Percentiles rank a stretch among this genome's conserved stretches.
phyloP scores from a whole-genome alignment of 2,113 vertebrate species.

The Kobus ellipsiprymnus region DNA sequence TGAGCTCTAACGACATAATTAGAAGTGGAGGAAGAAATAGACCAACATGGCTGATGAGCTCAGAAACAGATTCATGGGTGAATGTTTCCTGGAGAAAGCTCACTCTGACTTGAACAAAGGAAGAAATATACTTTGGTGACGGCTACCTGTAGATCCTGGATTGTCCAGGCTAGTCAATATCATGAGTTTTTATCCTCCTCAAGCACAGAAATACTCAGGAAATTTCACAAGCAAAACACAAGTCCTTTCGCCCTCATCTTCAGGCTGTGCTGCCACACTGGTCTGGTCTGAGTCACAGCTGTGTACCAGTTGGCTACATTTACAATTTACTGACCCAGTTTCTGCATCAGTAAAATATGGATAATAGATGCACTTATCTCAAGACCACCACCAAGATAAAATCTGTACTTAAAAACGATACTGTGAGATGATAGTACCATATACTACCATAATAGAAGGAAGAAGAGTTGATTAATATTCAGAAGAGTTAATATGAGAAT shows the following conservation, averaged over 20 bases:
- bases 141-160: background rate
- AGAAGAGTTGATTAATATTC: background rate
- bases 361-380: background rate
- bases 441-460: background rate
- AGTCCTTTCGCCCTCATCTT: background rate
- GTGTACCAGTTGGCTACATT: background rate
- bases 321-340: background rate
- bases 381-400: background rate
- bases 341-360: background rate
- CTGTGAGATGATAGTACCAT: background rate
- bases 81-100: background rate
- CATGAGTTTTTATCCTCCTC: background rate
- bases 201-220: background rate
- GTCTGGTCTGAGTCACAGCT: background rate
- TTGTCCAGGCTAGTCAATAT: background rate
- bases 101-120: background rate
- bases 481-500: background rate
- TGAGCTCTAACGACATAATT: background rate
- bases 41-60: background rate
- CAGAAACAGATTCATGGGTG: background rate
- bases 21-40: background rate
- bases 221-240: background rate
- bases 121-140: background rate
- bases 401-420: background rate
- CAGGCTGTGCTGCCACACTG: background rate